Conservation (phyloP, 2,797 vertebrate genomes). For the Salmo trutta region DNA sequence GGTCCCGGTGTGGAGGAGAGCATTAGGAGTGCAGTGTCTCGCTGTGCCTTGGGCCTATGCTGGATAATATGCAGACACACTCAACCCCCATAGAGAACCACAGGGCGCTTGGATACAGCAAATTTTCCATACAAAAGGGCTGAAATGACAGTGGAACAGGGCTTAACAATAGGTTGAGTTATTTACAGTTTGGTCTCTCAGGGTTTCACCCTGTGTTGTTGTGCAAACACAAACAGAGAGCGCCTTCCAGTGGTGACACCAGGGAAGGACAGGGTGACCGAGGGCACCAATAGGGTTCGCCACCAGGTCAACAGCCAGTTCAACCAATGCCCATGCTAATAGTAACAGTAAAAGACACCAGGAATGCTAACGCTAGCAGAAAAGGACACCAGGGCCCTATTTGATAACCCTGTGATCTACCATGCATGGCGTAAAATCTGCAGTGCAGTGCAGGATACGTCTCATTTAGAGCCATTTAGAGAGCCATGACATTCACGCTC, state of each 20-base stretch:
- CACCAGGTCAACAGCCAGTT: slow-evolving; percentile 16
- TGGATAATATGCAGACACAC: slow-evolving; percentile 28
- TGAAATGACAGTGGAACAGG: background rate
- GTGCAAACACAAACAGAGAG: slow-evolving; percentile 46
- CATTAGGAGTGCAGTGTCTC: background rate
- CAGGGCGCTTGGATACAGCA: slow-evolving; percentile 16
- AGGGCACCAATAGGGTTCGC: slow-evolving; percentile 27
- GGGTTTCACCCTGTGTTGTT: background rate
- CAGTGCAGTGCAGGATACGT: background rate
- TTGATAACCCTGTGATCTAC: slow-evolving; percentile 7
- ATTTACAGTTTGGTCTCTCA: background rate
- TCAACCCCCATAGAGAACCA: slow-evolving; percentile 36
- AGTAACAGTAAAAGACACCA: background rate
- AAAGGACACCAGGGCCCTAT: slow-evolving; percentile 8
- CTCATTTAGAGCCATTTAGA: slow-evolving; percentile 14
- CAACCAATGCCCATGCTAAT: background rate
- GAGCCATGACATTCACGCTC: slow-evolving; percentile 9
- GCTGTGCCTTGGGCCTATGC: slow-evolving; percentile 5
- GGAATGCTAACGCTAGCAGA: background rate
- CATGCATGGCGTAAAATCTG: slow-evolving; percentile 13
- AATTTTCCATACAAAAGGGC: background rate
- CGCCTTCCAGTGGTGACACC: slow-evolving; percentile 29
- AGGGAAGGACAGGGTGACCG: slow-evolving; percentile 23
- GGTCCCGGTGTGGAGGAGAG: background rate
- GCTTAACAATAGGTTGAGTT: background rate